Conservation (phyloP, 2,113 vertebrate genomes). For the Dipodomys spectabilis region DNA sequence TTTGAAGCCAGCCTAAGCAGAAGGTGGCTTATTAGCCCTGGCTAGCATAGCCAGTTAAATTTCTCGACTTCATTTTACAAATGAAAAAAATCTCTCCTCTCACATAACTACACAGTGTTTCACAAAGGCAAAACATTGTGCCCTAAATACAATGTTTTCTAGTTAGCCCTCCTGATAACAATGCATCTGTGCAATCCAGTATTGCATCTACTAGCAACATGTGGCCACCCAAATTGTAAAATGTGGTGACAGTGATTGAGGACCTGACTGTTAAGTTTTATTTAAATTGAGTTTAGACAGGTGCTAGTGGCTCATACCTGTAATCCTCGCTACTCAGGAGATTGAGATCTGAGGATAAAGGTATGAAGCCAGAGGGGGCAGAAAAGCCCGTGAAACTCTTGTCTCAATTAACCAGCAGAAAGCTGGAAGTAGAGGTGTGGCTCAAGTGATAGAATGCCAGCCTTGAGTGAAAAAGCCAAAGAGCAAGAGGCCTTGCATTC, state of each 20-base stretch:
- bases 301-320: no score
- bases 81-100: neutral
- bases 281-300: slow-evolving; percentile 2
- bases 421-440: no score
- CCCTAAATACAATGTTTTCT: neutral
- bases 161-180: neutral
- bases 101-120: neutral
- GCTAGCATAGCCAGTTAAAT: neutral
- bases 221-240: neutral
- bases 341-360: no score
- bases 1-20: no score
- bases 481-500: no score
- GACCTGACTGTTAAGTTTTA: slow-evolving; percentile 24
- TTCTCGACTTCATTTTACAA: slow-evolving; percentile 40
- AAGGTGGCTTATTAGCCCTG: no score
- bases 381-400: no score
- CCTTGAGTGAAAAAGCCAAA: no score
- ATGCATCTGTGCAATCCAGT: neutral
- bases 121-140: neutral
- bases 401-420: no score
- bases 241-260: neutral
- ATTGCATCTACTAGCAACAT: neutral
- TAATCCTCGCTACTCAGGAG: no score
- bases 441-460: no score
- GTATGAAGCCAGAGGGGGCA: no score